These are phyloP conservation scores for Epicampocera succincta DNA, from an alignment of 2,888 invertebrate species.

Conservation along the genomic window DNA sequence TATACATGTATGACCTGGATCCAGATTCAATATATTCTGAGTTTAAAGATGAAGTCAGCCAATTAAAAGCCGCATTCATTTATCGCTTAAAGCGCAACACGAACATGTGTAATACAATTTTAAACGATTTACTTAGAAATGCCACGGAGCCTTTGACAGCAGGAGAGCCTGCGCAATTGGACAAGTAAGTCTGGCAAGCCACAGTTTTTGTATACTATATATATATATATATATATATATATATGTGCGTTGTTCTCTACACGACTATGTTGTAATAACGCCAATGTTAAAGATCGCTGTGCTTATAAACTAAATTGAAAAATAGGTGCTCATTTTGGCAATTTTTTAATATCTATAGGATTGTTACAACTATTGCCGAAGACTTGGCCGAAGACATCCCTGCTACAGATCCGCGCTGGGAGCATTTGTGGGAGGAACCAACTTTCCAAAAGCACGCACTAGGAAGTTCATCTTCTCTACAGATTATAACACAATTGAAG, in stretches of 20 bases:
- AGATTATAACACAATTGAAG: constrained; percentile 91
- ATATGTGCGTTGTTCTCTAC: too few species aligned
- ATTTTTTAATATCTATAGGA: constrained; percentile 81
- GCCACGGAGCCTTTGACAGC: constrained; percentile 73
- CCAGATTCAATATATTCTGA: constrained; percentile 85
- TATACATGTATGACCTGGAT: constrained; percentile 87
- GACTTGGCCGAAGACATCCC: constrained; percentile 94
- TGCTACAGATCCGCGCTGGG: constrained; percentile 90
- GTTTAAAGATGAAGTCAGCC: constrained; percentile 83
- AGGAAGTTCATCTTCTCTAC: constrained; percentile 90
- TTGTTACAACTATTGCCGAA: constrained; percentile 86
- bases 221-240: too few species aligned
- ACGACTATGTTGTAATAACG: too few species aligned
- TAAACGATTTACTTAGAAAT: constrained; percentile 81
- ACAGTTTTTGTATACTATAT: too few species aligned
- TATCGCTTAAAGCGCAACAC: constrained; percentile 86
- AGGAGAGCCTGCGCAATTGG: constrained; percentile 76
- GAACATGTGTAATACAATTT: constrained; percentile 80
- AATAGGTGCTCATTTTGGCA: neutral
- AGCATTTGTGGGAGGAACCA: constrained; percentile 76
- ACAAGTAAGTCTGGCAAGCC: constrained; percentile 72
- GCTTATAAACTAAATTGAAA: too few species aligned
- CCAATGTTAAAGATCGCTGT: too few species aligned
- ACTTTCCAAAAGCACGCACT: constrained; percentile 82
- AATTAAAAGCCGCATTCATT: constrained; percentile 90